Base-by-base conservation (phyloP, 2,113 vertebrate species). In the Lates calcarifer region DNA sequence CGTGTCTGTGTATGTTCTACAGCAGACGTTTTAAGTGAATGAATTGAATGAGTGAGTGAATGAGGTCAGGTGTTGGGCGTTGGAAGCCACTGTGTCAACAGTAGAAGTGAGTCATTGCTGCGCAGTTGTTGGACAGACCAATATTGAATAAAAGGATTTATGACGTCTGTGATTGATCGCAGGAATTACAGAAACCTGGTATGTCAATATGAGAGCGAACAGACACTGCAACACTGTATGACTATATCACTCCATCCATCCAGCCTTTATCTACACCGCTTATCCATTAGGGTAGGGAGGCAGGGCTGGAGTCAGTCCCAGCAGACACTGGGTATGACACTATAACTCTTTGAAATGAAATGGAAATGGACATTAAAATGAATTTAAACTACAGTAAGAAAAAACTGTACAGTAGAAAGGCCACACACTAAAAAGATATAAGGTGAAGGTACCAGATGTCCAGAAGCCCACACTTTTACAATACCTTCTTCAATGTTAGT, bases 11-110 rank as follows among this genome's bases (percentile, higher is more conserved):
- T 51, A 37, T 33, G 7, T 24, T 29, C 37, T 69, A 47, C 56
- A 53, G 29, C 45, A 31, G 14, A n/a, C n/a, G n/a, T n/a, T 62
- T 71, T 71, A 3, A 5, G 41, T 39, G 56, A 74, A 31, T 43
- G 15, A 68, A 83, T 1, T 57, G 24, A 57, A 55, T 37, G 10
- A 80, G 8, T 4, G 43, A 29, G 12, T 17, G 58, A 60, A 58
- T 28, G 22, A 79, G 61, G 70, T 74, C 81, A 75, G 28, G 13
- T 35, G 47, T 43, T 18, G 15, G 2, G 9, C 67, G 47, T 53
- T 69, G 26, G 62, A 68, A 51, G 31, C 72, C 67, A 77, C 68
- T 51, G 74, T 62, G 73, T 79, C 53, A 74, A 71, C 45, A 68
- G 57, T 22, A 33, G 14, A 53, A 29, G 20, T 57, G 55, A 53